Conservation (phyloP, 1,140 invertebrate species). For the Pogonomyrmex barbatus region DNA sequence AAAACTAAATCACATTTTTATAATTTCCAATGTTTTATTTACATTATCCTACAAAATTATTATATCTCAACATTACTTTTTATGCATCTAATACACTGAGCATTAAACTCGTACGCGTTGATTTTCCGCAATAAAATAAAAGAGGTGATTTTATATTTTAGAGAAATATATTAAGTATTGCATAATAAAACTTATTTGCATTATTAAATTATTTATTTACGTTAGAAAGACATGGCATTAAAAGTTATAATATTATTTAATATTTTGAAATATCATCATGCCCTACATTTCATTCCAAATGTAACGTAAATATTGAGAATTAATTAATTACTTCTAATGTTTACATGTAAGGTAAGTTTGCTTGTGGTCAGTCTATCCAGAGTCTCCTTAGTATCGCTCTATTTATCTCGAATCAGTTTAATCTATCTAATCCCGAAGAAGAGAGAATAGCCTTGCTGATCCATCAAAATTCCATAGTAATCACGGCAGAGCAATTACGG, state of each 20-base stretch:
- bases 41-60: not conserved
- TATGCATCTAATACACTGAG: not conserved
- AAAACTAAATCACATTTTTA: not conserved
- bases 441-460: not conserved
- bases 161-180: not conserved
- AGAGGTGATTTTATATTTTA: not conserved
- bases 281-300: not conserved
- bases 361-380: not conserved
- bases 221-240: not conserved
- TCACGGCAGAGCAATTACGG: not conserved
- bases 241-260: not conserved
- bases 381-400: not conserved
- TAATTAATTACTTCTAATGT: slow-evolving; percentile 24
- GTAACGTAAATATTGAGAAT: not conserved
- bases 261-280: not conserved
- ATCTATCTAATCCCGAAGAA: slow-evolving; percentile 21
- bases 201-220: not conserved
- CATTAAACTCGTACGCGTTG: not conserved
- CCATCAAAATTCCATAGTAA: slow-evolving; percentile 6
- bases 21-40: not conserved
- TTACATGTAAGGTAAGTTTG: not conserved
- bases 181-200: not conserved
- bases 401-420: slow-evolving; percentile 26
- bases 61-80: not conserved
- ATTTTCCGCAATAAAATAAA: not conserved